A percentile compares a stretch with the other conserved stretches of the same genome.
phyloP scores from a whole-genome alignment of 2,888 invertebrate species.

The Macrophya annulata region DNA sequence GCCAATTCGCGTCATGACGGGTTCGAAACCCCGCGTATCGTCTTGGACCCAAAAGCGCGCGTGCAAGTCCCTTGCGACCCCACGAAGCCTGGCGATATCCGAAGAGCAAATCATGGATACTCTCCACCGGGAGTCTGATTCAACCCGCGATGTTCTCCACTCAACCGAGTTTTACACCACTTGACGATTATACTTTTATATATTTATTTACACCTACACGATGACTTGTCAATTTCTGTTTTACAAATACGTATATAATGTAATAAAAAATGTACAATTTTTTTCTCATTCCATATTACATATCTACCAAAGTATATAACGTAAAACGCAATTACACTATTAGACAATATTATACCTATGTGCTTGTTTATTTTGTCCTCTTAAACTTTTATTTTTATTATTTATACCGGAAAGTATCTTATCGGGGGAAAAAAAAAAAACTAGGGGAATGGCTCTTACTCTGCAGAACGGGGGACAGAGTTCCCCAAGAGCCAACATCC shows the following conservation, averaged over 20 bases:
- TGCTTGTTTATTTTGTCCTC: too few species aligned
- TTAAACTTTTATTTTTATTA: neutral
- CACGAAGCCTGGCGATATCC: neutral
- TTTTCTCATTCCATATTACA: neutral
- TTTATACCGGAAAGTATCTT: neutral
- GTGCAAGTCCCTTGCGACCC: slow-evolving; percentile 32
- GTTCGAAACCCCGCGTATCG: neutral
- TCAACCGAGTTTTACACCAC: neutral
- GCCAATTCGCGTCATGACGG: slow-evolving; percentile 11
- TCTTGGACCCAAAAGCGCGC: neutral
- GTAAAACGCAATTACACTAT: too few species aligned
- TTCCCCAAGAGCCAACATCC: neutral
- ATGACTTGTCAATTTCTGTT: neutral
- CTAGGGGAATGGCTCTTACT: slow-evolving; percentile 11
- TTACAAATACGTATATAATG: neutral
- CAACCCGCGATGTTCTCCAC: slow-evolving; percentile 21
- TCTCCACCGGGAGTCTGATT: slow-evolving; percentile 26
- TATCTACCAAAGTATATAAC: neutral
- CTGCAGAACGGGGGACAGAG: neutral
- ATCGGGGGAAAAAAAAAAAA: too few species aligned
- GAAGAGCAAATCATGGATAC: slow-evolving; percentile 24
- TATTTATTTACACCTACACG: neutral
- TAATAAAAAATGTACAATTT: neutral
- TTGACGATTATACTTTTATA: neutral
- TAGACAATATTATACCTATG: neutral